phyloP scores from a whole-genome alignment of 2,797 vertebrate species.

The Parauchenoglanis punctatus region DNA sequence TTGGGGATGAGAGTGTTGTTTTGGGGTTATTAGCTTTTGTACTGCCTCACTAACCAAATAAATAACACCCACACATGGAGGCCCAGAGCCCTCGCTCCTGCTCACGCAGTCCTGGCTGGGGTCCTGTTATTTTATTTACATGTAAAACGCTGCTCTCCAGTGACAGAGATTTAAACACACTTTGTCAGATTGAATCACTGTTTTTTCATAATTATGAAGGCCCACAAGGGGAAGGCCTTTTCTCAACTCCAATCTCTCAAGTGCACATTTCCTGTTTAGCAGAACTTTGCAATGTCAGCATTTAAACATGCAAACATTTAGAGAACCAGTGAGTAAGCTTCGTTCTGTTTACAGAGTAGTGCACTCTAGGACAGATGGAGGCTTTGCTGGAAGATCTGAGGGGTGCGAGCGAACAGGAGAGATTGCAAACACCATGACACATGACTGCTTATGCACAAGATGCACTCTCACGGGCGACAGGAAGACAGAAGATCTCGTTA shows the following conservation, averaged over 20 bases:
- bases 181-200: conserved; percentile 5
- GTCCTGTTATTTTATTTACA: neutral
- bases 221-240: neutral
- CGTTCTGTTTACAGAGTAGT: conserved; percentile 39
- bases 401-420: conserved; percentile 29
- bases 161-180: conserved; percentile 19
- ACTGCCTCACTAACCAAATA: conserved; percentile 45
- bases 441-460: neutral
- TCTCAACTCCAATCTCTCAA: conserved; percentile 10
- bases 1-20: conserved; percentile 33
- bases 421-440: conserved; percentile 28
- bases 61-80: conserved; percentile 41
- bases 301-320: conserved; percentile 47
- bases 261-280: conserved; percentile 51
- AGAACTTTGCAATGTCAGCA: conserved; percentile 14
- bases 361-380: conserved; percentile 10
- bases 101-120: conserved; percentile 9
- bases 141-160: neutral
- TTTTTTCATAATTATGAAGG: conserved; percentile 11
- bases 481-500: conserved; percentile 11
- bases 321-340: conserved; percentile 45
- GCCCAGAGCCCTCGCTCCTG: neutral
- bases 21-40: conserved; percentile 42
- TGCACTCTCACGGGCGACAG: conserved; percentile 31
- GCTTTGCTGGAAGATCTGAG: conserved; percentile 23